phyloP scores from a whole-genome alignment of 2,113 vertebrate species.

The Gasterosteus aculeatus region DNA sequence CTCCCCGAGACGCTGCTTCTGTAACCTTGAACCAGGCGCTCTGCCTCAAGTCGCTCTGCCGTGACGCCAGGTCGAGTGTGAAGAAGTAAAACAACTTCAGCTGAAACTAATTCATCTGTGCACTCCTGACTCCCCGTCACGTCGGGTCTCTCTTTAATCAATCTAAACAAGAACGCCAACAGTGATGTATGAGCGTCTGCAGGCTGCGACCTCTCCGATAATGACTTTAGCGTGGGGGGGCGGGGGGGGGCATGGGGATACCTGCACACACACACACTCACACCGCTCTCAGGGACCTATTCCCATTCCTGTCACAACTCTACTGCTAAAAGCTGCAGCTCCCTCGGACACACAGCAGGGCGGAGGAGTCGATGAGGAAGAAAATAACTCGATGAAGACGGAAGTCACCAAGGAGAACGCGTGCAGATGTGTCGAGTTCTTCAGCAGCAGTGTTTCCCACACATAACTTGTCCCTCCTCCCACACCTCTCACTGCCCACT shows the following conservation, averaged over 20 bases:
- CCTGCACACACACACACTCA: background rate
- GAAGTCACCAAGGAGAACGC: constrained; percentile 8
- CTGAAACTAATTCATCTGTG: constrained; percentile 29
- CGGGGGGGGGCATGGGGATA: background rate
- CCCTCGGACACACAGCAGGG: constrained; percentile 7
- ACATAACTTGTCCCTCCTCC: constrained; percentile 25
- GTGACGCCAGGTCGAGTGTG: constrained; percentile 22
- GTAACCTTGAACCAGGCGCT: constrained; percentile 31
- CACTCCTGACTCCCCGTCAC: constrained; percentile 14
- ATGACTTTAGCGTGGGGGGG: constrained; percentile 38
- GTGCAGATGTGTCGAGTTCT: constrained; percentile 7
- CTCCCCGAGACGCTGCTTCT: constrained; percentile 11
- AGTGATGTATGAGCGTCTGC: constrained; percentile 43
- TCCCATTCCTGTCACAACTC: background rate
- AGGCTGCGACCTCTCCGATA: constrained; percentile 11
- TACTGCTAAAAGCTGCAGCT: background rate
- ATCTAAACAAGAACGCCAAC: constrained; percentile 13
- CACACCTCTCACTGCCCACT: constrained; percentile 33
- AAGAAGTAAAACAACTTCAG: constrained; percentile 10
- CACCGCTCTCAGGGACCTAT: constrained; percentile 11
- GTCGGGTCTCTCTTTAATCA: constrained; percentile 46
- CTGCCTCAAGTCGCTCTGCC: background rate
- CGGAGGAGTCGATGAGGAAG: constrained; percentile 18
- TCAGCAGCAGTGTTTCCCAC: constrained; percentile 35
- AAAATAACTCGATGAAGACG: constrained; percentile 21